Evolutionary conservation across 2,797 vertebrate species (phyloP).

Genomic region (Acanthurus lineatus): DNA sequence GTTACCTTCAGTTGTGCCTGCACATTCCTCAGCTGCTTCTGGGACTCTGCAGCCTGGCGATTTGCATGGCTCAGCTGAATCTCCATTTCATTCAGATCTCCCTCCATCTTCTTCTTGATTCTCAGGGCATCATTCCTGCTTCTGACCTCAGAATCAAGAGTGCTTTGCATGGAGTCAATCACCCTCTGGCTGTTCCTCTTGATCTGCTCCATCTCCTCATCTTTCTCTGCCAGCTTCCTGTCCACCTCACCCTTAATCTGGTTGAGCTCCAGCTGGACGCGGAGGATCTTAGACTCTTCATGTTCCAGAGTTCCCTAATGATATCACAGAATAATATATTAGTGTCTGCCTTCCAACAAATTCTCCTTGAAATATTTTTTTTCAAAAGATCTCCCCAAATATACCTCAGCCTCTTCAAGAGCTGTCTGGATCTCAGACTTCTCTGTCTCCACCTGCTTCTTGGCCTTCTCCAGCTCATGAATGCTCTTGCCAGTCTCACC

Average conservation of each 20-base stretch:
- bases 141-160: slow-evolving; percentile 89
- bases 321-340: neutral
- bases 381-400: neutral
- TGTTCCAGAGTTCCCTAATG: slow-evolving; percentile 89
- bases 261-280: slow-evolving; percentile 90
- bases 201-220: slow-evolving; percentile 92
- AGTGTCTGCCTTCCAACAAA: neutral
- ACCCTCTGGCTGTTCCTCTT: slow-evolving; percentile 90
- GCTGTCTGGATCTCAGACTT: slow-evolving; percentile 89
- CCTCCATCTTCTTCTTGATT: slow-evolving; percentile 94
- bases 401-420: slow-evolving; percentile 87
- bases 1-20: slow-evolving; percentile 91
- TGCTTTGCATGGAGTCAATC: slow-evolving; percentile 87
- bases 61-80: slow-evolving; percentile 91
- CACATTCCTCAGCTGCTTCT: slow-evolving; percentile 89
- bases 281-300: slow-evolving; percentile 91
- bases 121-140: slow-evolving; percentile 92
- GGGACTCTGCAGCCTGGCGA: slow-evolving; percentile 88
- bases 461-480: slow-evolving; percentile 90
- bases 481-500: slow-evolving; percentile 89
- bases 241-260: slow-evolving; percentile 91
- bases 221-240: slow-evolving; percentile 90
- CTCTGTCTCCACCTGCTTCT: slow-evolving; percentile 90
- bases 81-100: slow-evolving; percentile 91
- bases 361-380: too few species aligned